phyloP scores from a whole-genome alignment of 2,888 invertebrate species.

The Palloptera scutellata region DNA sequence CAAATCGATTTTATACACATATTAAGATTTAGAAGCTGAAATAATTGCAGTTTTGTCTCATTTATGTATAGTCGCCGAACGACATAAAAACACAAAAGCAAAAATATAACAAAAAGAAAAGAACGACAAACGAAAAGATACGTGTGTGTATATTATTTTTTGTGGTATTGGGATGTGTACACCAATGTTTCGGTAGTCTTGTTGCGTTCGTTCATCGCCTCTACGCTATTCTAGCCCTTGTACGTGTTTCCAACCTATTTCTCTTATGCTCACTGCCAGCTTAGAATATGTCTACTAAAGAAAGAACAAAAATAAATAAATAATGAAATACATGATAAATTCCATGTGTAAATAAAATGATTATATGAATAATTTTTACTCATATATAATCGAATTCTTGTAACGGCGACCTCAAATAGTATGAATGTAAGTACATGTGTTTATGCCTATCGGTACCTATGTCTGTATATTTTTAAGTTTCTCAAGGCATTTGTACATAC shows the following conservation, averaged over 20 bases:
- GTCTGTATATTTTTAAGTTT: no score
- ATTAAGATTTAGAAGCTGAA: background rate
- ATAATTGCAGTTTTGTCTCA: constrained; percentile 3
- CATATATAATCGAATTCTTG: no score
- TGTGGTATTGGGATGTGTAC: constrained; percentile 27
- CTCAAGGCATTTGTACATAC: no score
- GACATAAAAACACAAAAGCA: background rate
- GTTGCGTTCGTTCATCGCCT: background rate
- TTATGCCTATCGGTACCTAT: no score
- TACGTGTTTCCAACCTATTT: constrained; percentile 8
- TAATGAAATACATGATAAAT: no score
- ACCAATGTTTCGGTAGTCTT: constrained; percentile 28
- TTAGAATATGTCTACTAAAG: no score
- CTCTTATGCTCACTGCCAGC: background rate
- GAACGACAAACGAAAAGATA: background rate
- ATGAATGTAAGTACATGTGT: no score
- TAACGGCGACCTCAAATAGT: no score
- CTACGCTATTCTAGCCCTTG: constrained; percentile 8
- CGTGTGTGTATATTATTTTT: constrained; percentile 2
- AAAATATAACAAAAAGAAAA: background rate
- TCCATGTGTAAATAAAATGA: no score
- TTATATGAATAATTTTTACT: no score
- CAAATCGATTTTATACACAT: background rate
- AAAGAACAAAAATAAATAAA: no score
- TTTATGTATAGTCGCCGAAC: background rate